Evolutionary conservation across 2,888 invertebrate genomes (phyloP).

Genomic region (Cryptosula pallasiana): DNA sequence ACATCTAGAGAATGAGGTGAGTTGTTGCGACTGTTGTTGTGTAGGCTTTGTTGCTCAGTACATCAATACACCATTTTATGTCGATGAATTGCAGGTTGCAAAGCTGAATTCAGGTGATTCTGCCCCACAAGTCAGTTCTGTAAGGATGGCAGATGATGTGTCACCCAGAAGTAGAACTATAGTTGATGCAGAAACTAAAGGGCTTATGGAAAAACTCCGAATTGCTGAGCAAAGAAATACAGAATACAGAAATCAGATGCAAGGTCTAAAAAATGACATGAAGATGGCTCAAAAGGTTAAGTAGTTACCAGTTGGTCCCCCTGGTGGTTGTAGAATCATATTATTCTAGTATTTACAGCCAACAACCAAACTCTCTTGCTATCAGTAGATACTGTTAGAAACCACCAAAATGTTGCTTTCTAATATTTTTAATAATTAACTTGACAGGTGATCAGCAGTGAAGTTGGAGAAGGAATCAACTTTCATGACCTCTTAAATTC

Average conservation of each 20-base stretch:
- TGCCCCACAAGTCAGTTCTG: not conserved
- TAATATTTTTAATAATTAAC: too few species aligned
- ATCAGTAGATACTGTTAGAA: not conserved
- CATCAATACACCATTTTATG: too few species aligned
- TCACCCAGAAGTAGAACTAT: conserved; percentile 20
- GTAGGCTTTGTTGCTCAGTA: too few species aligned
- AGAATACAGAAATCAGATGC: conserved; percentile 46
- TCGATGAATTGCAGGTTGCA: not conserved
- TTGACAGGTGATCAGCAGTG: conserved; percentile 46
- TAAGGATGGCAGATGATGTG: not conserved
- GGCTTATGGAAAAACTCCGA: conserved; percentile 45
- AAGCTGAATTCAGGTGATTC: not conserved
- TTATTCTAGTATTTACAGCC: not conserved
- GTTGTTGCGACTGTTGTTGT: too few species aligned
- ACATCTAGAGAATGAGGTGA: conserved; percentile 46
- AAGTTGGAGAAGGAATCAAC: conserved; percentile 50
- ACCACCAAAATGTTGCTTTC: too few species aligned
- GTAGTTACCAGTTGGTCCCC: not conserved
- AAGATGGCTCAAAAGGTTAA: conserved; percentile 48
- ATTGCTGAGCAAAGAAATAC: conserved; percentile 43
- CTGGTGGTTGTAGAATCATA: not conserved
- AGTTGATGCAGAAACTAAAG: conserved; percentile 39
- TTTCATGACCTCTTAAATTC: conserved; percentile 42
- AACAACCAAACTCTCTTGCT: not conserved
- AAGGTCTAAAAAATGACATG: conserved; percentile 45